Base-by-base conservation (phyloP, 1,140 invertebrate genomes). In the Mamestra configurata region DNA sequence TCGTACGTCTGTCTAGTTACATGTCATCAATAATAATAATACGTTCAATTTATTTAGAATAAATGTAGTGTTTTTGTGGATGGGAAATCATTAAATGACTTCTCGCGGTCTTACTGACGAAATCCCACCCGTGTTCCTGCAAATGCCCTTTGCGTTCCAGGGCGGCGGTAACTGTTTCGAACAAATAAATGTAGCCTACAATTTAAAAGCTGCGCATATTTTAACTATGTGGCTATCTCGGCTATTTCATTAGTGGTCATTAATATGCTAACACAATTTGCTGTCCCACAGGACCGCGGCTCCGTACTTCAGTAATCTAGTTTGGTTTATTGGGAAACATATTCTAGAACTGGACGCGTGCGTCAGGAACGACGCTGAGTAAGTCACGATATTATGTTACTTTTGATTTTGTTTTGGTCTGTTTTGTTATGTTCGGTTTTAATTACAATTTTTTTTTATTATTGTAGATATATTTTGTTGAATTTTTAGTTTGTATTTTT, bases 241-340 rank as follows among this genome's bases (percentile, higher is more conserved):
- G 61, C 43, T 18, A 22, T 46, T 68, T 68, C 20, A 68, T 68
- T 68, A 68, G 22, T 27, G 13, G 18, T 53, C 31, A 37, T 72
- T n/a, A 75, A 43, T 57, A 43, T 75, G 72, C 53, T 75, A 53
- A 59, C 40, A 40, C 40, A 49, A 7, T 51, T 71, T 27, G 6
- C 82, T 82, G 86, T 81, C 66, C 88, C 89, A n/a, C 81, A 96
- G 98, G 95, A 99, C 99, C 61, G 98, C 99, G 55, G 98, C 98
- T 24, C 98, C 99, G 10, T 99, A 99, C 95, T 99, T 99, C 92
- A 99, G 98, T 80, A 99, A 99, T 95, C 96, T 99, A 27, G 99
- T 99, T n/a, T 99, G 99, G 98, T 99, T 99, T 89, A 99, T 99
- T 91, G 99, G 99, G 66, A 99, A 99, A 95, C 99, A 99, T 93